Evolutionary conservation across 2,888 invertebrate genomes (phyloP).

Genomic region (Xylota segnis): DNA sequence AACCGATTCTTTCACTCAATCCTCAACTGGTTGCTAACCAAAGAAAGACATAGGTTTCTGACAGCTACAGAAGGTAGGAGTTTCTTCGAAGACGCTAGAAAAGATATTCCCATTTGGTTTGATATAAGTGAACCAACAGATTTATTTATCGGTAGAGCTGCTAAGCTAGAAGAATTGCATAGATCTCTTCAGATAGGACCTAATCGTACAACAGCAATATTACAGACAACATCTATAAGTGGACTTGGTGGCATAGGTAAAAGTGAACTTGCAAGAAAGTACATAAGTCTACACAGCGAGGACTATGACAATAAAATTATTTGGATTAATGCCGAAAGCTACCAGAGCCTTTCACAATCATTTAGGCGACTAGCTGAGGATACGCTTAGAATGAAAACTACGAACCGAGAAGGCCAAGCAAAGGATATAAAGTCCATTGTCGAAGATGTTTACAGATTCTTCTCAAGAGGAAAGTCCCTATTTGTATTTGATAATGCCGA

Average conservation of each 20-base stretch:
- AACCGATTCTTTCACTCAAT: background rate
- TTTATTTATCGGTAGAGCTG: background rate
- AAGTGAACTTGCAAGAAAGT: background rate
- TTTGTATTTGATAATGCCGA: background rate
- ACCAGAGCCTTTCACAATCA: background rate
- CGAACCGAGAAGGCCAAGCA: background rate
- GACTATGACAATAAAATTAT: background rate
- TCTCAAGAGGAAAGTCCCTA: background rate
- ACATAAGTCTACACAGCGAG: background rate
- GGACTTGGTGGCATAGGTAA: background rate
- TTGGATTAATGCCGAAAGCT: background rate
- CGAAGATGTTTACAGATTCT: background rate
- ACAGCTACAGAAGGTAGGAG: background rate
- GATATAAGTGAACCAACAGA: background rate
- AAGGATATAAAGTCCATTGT: background rate
- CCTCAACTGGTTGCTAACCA: background rate
- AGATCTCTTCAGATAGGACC: background rate
- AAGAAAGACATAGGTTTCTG: background rate
- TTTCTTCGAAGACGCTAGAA: background rate
- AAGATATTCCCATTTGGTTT: background rate
- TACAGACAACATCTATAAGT: no score
- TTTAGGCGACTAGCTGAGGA: background rate
- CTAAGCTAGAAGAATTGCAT: background rate
- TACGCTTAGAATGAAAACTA: background rate
- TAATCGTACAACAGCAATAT: background rate